phyloP scores from a whole-genome alignment of 2,113 vertebrate genomes.

The Macaca nemestrina region DNA sequence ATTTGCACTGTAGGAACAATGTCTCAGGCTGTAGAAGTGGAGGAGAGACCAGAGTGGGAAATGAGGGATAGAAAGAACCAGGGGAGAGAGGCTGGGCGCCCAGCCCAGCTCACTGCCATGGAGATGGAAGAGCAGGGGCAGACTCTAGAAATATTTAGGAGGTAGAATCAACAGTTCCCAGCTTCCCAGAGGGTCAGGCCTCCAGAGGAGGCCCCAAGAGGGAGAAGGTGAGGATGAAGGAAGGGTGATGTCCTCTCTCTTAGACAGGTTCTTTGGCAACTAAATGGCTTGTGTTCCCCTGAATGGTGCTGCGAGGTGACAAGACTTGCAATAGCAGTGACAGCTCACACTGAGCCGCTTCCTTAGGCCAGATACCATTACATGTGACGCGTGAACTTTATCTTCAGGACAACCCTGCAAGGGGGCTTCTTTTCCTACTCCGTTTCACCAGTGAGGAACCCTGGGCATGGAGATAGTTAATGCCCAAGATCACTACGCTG shows the following conservation, averaged over 20 bases:
- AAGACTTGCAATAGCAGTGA: neutral
- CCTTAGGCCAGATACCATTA: fast-evolving
- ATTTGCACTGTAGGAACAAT: neutral
- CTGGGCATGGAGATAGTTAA: no score
- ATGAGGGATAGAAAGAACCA: neutral
- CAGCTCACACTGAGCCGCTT: neutral
- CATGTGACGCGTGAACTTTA: fast-evolving
- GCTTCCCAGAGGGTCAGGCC: neutral
- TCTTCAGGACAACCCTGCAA: neutral
- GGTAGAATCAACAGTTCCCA: neutral
- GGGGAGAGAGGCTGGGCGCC: neutral
- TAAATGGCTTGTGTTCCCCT: neutral
- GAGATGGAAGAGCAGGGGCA: neutral
- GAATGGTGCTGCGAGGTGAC: neutral
- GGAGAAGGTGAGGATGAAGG: neutral
- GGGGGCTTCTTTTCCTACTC: neutral
- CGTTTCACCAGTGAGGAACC: neutral
- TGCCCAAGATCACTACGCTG: neutral
- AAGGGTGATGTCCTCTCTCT: neutral
- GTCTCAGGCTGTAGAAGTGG: neutral
- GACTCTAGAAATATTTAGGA: neutral
- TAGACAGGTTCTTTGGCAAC: neutral
- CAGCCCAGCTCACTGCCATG: neutral
- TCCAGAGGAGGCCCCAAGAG: neutral
- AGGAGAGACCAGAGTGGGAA: neutral